A percentile compares a stretch with the other conserved stretches of the same genome.
Conservation (phyloP, 2,113 vertebrate species). For the Lophotis ruficrista region DNA sequence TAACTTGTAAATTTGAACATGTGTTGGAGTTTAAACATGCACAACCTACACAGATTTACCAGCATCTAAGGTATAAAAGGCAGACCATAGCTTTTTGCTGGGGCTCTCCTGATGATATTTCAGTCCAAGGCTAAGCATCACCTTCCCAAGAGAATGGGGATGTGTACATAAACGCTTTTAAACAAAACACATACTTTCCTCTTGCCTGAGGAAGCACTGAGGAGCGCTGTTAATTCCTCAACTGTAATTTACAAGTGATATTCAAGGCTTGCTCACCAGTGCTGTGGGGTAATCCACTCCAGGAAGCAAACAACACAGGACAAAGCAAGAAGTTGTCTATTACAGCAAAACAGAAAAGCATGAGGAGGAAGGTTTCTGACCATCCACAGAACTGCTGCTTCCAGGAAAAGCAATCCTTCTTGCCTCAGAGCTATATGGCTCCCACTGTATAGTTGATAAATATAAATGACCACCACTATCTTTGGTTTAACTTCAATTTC, state of each 20-base stretch:
- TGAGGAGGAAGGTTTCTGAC: neutral
- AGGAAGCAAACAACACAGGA: neutral
- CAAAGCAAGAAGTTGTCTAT: neutral
- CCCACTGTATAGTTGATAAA: neutral
- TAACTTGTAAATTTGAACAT: neutral
- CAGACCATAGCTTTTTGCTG: too few relatives aligned
- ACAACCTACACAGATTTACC: neutral
- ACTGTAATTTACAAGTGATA: neutral
- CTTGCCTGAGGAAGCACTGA: neutral
- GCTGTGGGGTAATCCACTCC: neutral
- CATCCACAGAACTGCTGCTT: neutral
- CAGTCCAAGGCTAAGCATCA: neutral
- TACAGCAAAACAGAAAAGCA: neutral
- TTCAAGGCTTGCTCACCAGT: neutral
- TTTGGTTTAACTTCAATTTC: neutral
- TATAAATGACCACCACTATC: neutral
- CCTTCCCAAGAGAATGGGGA: neutral
- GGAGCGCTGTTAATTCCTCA: neutral
- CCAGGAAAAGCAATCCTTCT: neutral
- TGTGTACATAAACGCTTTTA: neutral
- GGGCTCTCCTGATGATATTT: too few relatives aligned
- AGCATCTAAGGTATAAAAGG: neutral
- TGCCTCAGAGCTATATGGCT: neutral
- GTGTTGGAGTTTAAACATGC: neutral
- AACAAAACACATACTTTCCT: neutral